Percentiles rank a stretch among this genome's conserved stretches.
These are phyloP conservation scores for Salpingus planirostris DNA, from an alignment of 2,888 invertebrate species.

Conservation along the genomic window DNA sequence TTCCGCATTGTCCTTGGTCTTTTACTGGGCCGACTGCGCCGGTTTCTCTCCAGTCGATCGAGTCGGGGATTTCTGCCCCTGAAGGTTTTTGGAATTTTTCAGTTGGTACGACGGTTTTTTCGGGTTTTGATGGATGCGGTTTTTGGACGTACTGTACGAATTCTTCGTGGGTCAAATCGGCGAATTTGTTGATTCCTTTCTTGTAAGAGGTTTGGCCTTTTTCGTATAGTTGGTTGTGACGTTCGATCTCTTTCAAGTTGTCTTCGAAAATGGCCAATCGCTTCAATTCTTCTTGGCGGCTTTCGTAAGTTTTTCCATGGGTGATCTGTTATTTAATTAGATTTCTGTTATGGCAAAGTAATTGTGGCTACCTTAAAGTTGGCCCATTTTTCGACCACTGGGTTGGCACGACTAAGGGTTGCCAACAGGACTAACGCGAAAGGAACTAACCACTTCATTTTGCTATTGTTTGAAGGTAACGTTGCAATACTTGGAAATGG, in stretches of 20 bases:
- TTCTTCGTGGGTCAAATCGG: slow-evolving; percentile 36
- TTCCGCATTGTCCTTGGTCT: slow-evolving; percentile 20
- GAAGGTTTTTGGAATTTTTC: background rate
- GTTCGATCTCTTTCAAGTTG: slow-evolving; percentile 34
- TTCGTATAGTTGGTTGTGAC: slow-evolving; percentile 34
- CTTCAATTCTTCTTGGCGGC: slow-evolving; percentile 28
- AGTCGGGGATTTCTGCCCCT: slow-evolving; percentile 7
- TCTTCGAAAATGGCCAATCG: slow-evolving; percentile 36
- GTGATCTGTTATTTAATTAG: too few relatives aligned
- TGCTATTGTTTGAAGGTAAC: too few relatives aligned
- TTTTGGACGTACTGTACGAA: too few relatives aligned
- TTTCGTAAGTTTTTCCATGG: slow-evolving; percentile 34
- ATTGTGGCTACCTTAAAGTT: too few relatives aligned
- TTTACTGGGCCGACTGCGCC: slow-evolving; percentile 21
- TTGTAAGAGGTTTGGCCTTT: slow-evolving; percentile 29
- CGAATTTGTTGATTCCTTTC: slow-evolving; percentile 33
- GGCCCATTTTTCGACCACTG: too few relatives aligned
- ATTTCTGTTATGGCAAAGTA: too few relatives aligned
- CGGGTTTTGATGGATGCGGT: too few relatives aligned
- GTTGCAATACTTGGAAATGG: too few relatives aligned
- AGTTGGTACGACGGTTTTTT: too few relatives aligned
- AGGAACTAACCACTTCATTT: too few relatives aligned
- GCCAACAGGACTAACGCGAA: too few relatives aligned
- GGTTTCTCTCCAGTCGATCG: slow-evolving; percentile 20
- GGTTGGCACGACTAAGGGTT: too few relatives aligned